Evolutionary conservation across 2,888 invertebrate species (phyloP).

Genomic region (Chaitophorus viminalis): DNA sequence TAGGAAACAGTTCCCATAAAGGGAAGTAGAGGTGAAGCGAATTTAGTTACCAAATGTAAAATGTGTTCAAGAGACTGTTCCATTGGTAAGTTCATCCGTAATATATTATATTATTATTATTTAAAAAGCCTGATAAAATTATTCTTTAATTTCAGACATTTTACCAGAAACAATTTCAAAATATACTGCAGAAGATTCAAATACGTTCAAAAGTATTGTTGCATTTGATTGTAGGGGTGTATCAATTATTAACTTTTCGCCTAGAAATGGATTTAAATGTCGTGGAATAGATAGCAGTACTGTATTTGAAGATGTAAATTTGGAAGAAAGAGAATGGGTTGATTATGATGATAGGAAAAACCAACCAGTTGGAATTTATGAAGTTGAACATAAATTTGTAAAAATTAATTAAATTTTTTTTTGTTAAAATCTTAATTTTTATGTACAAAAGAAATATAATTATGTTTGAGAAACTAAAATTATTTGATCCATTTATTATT

Average conservation of each 20-base stretch:
- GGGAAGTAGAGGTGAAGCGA: conserved; percentile 46
- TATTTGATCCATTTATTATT: conserved; percentile 52
- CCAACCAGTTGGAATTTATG: conserved; percentile 60
- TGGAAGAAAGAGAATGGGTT: conserved; percentile 60
- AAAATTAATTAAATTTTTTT: conserved; percentile 30
- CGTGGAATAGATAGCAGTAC: conserved; percentile 49
- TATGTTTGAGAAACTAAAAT: background rate
- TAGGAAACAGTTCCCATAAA: conserved; percentile 43
- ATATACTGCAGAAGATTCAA: conserved; percentile 40
- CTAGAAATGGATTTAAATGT: conserved; percentile 57
- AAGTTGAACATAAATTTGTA: conserved; percentile 46
- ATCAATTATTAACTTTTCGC: conserved; percentile 53
- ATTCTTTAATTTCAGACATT: conserved; percentile 41
- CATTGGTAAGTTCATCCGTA: conserved; percentile 8
- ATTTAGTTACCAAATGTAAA: conserved; percentile 59
- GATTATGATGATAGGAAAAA: conserved; percentile 57
- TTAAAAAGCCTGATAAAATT: background rate
- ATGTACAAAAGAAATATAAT: background rate
- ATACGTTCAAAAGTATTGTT: conserved; percentile 54
- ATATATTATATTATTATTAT: background rate
- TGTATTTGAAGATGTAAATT: conserved; percentile 50
- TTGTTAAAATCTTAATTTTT: background rate
- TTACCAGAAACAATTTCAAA: conserved; percentile 45
- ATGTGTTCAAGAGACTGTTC: conserved; percentile 57
- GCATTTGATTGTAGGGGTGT: conserved; percentile 57